Evolutionary conservation across 2,888 invertebrate species (phyloP), one percentile per base, ranked within the genome.

Genomic region (Ennomos fuscantarius): DNA sequence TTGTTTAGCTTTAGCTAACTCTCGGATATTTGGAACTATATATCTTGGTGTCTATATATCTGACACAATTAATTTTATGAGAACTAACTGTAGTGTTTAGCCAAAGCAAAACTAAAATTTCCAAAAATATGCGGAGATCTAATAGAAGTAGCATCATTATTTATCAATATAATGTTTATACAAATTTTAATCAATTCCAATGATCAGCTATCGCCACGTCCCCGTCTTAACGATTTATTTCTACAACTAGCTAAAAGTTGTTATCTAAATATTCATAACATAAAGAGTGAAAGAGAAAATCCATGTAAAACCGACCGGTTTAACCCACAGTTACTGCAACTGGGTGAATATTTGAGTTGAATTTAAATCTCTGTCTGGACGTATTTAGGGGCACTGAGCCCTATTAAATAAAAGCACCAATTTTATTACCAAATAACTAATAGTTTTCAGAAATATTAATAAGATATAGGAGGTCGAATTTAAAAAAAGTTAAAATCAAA

Each of bases 261-360:
- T 12, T 40, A 56, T 57, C 60, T 57, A 60, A 60, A 64, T 62
- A 60, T 61, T 61, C 46, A 63, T 60, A 59, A 52, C 57, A 46
- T 24, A 34, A 42, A 48, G 15, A 57, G 49, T 48, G 34, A 62
- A 63, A 70, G 63, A 72, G 70, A 70, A 73, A 72, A 72, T 59
- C 50, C 65, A 63, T 55, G 63, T 70, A 54, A 57, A 62, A 54
- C 62, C 58, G 53, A 68, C 66, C 59, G 72, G 72, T 65, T 71
- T 68, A 73, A 74, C 73, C 73, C 73, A 65, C 67, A 64, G 58
- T 60, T 49, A 60, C 62, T 74, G 76, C 77, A 80, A 82, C 76
- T 79, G 71, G 80, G 79, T 74, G 76, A 76, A 77, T 71, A 72
- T 75, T 79, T 73, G 82, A 72, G 71, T 70, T 76, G 84, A 85